phyloP scores from a whole-genome alignment of 2,113 vertebrate genomes.

The Pipa parva region DNA sequence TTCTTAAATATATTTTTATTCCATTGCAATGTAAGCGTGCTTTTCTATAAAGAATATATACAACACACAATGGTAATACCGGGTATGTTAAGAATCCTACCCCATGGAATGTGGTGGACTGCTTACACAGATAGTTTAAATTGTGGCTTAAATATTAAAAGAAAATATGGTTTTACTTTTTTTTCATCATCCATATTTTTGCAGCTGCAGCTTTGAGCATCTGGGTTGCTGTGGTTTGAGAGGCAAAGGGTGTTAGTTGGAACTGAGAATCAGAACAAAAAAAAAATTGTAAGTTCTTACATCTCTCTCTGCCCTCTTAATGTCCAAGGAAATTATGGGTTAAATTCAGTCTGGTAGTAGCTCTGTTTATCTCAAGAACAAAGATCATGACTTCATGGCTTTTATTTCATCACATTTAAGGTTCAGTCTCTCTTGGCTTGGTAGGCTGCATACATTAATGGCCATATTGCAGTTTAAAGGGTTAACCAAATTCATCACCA shows the following conservation, averaged over 20 bases:
- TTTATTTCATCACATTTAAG: no score
- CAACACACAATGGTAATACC: no score
- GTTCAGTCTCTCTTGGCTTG: no score
- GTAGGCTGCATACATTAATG: no score
- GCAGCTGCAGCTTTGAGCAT: conserved; percentile 6
- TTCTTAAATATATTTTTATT: no score
- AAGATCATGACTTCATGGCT: no score
- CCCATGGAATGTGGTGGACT: conserved; percentile 71
- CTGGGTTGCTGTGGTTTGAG: conserved; percentile 2
- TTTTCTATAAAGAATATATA: no score
- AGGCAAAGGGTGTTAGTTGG: neutral
- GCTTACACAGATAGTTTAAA: neutral
- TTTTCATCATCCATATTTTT: neutral
- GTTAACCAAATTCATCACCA: neutral
- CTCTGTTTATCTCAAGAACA: no score
- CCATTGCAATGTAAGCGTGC: no score
- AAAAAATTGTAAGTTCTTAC: neutral
- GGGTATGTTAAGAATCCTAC: no score
- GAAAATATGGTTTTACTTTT: neutral
- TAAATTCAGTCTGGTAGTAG: neutral
- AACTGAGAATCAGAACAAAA: neutral
- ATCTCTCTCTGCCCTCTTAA: neutral
- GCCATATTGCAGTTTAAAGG: neutral
- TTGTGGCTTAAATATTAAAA: conserved; percentile 3
- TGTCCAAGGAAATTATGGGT: neutral